Evolutionary conservation across 2,888 invertebrate genomes (phyloP).

Genomic region (Limulus polyphemus): DNA sequence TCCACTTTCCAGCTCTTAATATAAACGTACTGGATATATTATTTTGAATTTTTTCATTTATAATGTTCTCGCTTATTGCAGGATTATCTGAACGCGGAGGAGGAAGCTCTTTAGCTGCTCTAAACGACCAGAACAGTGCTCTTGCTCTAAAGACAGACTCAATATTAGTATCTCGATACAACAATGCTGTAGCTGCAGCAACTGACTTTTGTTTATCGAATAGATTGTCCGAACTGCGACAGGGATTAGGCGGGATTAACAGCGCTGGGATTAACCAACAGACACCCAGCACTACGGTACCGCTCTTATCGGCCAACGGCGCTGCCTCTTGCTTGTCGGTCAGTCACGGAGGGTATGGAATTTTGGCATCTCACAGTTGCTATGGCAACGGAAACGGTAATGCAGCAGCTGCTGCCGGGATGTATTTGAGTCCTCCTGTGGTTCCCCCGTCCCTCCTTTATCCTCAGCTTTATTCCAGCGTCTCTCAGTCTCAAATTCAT

Average conservation of each 20-base stretch:
- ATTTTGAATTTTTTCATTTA: too few relatives aligned
- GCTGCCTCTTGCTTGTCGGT: conserved; percentile 15
- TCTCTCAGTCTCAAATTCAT: conserved; percentile 31
- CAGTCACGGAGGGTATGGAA: conserved; percentile 20
- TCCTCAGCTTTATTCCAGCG: conserved; percentile 33
- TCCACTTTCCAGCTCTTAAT: too few relatives aligned
- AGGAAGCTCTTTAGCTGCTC: conserved; percentile 8
- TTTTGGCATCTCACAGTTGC: conserved; percentile 25
- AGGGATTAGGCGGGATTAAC: conserved; percentile 8
- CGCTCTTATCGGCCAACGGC: conserved; percentile 16
- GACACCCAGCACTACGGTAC: conserved; percentile 21
- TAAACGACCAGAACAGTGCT: conserved; percentile 18
- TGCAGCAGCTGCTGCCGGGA: conserved; percentile 28
- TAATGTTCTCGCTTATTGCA: conserved; percentile 5
- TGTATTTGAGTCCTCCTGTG: conserved; percentile 30
- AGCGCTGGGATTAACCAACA: conserved; percentile 12
- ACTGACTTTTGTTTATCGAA: conserved; percentile 19
- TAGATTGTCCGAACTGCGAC: conserved; percentile 20
- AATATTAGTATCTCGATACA: conserved; percentile 17
- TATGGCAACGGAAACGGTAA: conserved; percentile 18
- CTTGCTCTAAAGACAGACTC: conserved; percentile 18
- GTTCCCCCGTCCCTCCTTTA: conserved; percentile 34
- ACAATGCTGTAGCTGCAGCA: conserved; percentile 15
- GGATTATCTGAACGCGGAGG: conserved; percentile 13
- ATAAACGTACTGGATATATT: too few relatives aligned